A percentile compares a stretch with the other conserved stretches of the same genome.
These are phyloP conservation scores for Naja naja DNA, from an alignment of 2,113 vertebrate genomes.

Conservation along the genomic window DNA sequence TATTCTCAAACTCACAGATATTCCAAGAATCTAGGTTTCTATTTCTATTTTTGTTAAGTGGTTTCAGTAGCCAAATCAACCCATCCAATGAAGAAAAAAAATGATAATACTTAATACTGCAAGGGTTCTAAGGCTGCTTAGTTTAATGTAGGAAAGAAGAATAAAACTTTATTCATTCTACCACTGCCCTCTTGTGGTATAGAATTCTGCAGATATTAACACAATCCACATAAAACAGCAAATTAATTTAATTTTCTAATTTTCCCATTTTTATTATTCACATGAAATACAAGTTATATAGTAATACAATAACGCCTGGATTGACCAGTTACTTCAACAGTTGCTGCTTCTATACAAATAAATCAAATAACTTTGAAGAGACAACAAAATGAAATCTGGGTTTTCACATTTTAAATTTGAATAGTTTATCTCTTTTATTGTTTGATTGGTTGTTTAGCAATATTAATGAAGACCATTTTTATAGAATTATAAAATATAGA, in stretches of 20 bases:
- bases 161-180: slow-evolving; percentile 38
- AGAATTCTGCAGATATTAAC: slow-evolving; percentile 32
- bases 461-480: neutral
- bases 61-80: neutral
- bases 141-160: neutral
- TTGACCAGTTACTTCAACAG: neutral
- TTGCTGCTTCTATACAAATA: neutral
- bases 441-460: neutral
- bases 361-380: neutral
- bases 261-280: neutral
- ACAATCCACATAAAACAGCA: slow-evolving; percentile 1
- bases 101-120: slow-evolving; percentile 34
- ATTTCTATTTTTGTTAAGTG: neutral
- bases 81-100: neutral
- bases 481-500: neutral
- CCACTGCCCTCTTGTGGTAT: slow-evolving; percentile 65
- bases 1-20: neutral
- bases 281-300: neutral
- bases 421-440: neutral
- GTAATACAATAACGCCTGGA: neutral
- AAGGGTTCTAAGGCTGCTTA: neutral
- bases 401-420: neutral
- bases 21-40: neutral
- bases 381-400: neutral
- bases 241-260: neutral